A percentile compares a stretch with the other conserved stretches of the same genome.
Conservation (phyloP, 2,113 vertebrate genomes). For the Heteronetta atricapilla region DNA sequence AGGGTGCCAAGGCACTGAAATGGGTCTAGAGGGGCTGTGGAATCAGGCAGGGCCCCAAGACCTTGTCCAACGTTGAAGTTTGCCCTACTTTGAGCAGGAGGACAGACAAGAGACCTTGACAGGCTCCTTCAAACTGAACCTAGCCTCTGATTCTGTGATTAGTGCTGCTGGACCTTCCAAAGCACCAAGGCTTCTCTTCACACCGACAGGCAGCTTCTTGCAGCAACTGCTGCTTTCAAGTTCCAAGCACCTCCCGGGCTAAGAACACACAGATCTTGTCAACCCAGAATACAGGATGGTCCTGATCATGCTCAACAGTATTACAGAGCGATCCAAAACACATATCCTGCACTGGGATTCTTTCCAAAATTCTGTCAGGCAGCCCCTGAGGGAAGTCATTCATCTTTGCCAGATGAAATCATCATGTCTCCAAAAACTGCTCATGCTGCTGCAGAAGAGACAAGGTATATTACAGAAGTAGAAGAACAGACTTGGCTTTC, state of each 20-base stretch:
- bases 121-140: neutral
- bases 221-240: slow-evolving; percentile 18
- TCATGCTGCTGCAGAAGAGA: neutral
- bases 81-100: neutral
- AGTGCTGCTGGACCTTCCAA: neutral
- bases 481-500: neutral
- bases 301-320: slow-evolving; percentile 19
- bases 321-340: slow-evolving; percentile 20
- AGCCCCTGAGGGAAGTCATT: slow-evolving; percentile 12
- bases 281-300: slow-evolving; percentile 25
- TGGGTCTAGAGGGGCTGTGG: neutral
- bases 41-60: neutral
- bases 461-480: neutral
- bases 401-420: slow-evolving; percentile 19
- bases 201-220: neutral
- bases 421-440: slow-evolving; percentile 3
- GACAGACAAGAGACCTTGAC: neutral
- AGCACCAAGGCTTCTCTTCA: neutral
- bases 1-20: neutral
- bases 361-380: slow-evolving; percentile 18
- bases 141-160: neutral
- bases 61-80: neutral
- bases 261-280: slow-evolving; percentile 59
- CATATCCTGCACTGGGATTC: slow-evolving; percentile 20
- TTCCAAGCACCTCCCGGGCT: neutral